Percentiles rank a stretch among this genome's conserved stretches.
phyloP scores from a whole-genome alignment of 2,797 vertebrate genomes.

The Danio aesculapii region DNA sequence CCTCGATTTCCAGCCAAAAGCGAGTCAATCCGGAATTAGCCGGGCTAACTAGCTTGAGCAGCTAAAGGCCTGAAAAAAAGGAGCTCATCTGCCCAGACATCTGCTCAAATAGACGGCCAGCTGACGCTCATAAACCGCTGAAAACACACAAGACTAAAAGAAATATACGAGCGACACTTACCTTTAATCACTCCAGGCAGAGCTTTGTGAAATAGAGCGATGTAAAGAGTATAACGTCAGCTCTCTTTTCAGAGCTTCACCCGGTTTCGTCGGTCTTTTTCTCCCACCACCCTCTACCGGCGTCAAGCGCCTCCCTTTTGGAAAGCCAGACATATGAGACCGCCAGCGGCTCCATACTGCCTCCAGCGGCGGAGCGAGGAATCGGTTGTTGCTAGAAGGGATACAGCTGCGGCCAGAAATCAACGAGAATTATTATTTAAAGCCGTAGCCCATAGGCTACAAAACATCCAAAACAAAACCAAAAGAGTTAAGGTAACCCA shows the following conservation, averaged over 20 bases:
- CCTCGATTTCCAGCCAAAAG: background rate
- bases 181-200: background rate
- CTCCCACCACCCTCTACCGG: conserved; percentile 57
- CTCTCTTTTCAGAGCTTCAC: conserved; percentile 21
- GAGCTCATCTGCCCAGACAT: background rate
- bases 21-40: conserved; percentile 38
- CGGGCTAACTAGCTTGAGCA: conserved; percentile 19
- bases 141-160: background rate
- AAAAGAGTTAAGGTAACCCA: too few relatives aligned
- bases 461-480: too few relatives aligned
- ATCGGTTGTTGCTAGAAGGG: too few relatives aligned
- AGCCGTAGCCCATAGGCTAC: too few relatives aligned
- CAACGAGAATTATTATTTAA: too few relatives aligned
- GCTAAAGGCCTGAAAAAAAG: conserved; percentile 36
- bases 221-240: background rate
- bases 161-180: background rate
- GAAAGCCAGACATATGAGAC: conserved; percentile 1
- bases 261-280: conserved; percentile 46
- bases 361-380: background rate
- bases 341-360: background rate
- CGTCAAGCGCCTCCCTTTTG: conserved; percentile 48
- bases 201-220: background rate
- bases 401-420: too few relatives aligned
- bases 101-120: background rate
- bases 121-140: background rate